These are phyloP conservation scores for Pantherophis guttatus DNA, from an alignment of 2,113 vertebrate species.

Conservation along the genomic window DNA sequence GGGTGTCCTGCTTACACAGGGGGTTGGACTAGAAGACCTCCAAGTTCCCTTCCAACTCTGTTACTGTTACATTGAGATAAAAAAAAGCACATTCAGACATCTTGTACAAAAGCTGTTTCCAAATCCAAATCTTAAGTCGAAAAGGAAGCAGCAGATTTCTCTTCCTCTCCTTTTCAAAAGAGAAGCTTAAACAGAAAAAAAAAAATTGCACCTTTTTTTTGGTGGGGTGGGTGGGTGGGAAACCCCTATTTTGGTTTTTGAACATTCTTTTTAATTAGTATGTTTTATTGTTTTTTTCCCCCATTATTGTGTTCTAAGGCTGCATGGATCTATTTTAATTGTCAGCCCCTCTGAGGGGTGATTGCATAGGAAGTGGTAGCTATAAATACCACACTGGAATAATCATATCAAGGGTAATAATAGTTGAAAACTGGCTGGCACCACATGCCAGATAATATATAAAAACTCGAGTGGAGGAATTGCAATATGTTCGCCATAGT, in stretches of 20 bases:
- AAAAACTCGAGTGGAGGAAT: not conserved
- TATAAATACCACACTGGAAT: not conserved
- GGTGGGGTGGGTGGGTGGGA: too few species aligned
- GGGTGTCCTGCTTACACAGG: too few species aligned
- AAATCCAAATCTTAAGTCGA: not conserved
- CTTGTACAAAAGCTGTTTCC: not conserved
- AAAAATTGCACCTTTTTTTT: not conserved
- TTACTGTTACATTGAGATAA: too few species aligned
- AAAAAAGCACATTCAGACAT: too few species aligned
- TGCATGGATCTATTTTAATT: not conserved
- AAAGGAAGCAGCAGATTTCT: not conserved
- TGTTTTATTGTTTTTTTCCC: not conserved
- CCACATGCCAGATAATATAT: not conserved
- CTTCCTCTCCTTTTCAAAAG: not conserved
- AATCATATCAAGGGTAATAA: not conserved
- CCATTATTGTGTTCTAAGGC: not conserved
- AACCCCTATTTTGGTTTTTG: not conserved
- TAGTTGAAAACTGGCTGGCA: not conserved
- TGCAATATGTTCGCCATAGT: not conserved
- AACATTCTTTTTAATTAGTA: not conserved
- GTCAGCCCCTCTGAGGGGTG: not conserved
- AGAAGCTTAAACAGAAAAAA: not conserved
- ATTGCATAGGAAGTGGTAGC: not conserved
- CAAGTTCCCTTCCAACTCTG: too few species aligned
- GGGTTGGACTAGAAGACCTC: too few species aligned